Base-by-base conservation (phyloP, 2,797 vertebrate species). In the Pseudochromis fuscus region DNA sequence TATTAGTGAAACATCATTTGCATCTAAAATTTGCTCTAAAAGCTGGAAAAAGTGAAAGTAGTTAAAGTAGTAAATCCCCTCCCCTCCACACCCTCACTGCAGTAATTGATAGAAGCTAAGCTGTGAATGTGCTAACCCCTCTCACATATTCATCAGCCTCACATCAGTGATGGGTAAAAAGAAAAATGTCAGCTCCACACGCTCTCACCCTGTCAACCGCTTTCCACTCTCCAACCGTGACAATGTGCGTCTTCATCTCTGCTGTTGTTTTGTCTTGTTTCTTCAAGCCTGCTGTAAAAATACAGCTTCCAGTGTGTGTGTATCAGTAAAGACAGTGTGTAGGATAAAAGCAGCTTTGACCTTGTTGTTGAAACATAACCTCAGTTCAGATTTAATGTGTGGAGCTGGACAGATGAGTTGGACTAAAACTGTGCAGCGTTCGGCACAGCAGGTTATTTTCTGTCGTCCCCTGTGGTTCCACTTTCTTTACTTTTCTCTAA, bases 151-250 rank as follows among this genome's bases (percentile, higher is more conserved):
- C 90, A 92, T 91, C 89, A 91, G 85, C 58, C 72, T 83, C 85
- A 83, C 85, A 80, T 86, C 88, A 84, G 83, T 75, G 86, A 88
- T 77, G 84, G 79, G 87, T 80, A 9, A 84, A n/a, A 82, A 83
- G 65, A 72, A 89, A 93, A 83, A 92, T 91, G 93, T 90, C 91
- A 94, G 89, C 89, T 93, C 92, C 83, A 82, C 85, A 77, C 37
- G 23, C 78, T 94, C 93, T 95, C 95, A 92, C 91, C 92, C 95
- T 94, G 93, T 95, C 95, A 94, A 65, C 74, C 77, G 84, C 63
- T 92, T 93, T 94, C 91, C 92, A 92, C 92, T 91, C 94, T 94
- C 94, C 92, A 90, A 91, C 91, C 85, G 89, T 82, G 84, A 86
- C 85, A 82, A 86, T 80, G 83, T 88, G 88, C 77, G 94, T 93